Percentiles rank a stretch among this genome's conserved stretches.
phyloP scores from a whole-genome alignment of 2,888 invertebrate genomes.

The Erebia palarica region DNA sequence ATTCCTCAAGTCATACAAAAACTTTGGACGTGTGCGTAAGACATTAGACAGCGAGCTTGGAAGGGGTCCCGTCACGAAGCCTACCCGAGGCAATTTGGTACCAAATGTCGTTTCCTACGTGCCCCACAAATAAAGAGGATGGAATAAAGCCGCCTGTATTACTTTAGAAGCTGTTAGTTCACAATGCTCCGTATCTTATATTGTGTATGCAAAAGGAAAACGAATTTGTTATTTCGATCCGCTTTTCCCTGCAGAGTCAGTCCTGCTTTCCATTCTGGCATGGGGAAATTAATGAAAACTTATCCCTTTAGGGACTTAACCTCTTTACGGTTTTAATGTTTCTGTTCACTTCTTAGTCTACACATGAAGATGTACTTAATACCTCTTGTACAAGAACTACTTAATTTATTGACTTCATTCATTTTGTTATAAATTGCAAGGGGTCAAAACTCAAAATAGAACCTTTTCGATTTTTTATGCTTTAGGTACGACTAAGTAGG shows the following conservation, averaged over 20 bases:
- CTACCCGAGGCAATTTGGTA: constrained; percentile 78
- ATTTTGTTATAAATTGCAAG: too few relatives aligned
- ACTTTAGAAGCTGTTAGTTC: constrained; percentile 63
- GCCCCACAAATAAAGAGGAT: constrained; percentile 78
- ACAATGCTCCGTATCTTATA: constrained; percentile 41
- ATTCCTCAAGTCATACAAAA: constrained; percentile 51
- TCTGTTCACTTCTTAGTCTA: too few relatives aligned
- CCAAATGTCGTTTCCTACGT: constrained; percentile 80
- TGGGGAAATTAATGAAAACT: not conserved
- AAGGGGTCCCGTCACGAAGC: constrained; percentile 71
- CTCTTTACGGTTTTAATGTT: too few relatives aligned
- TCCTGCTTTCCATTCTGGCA: constrained; percentile 11
- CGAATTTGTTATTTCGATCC: constrained; percentile 36
- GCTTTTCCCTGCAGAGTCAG: constrained; percentile 29
- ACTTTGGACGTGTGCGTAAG: constrained; percentile 68
- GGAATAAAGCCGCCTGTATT: constrained; percentile 69
- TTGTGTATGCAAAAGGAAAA: constrained; percentile 40
- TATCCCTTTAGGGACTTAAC: not conserved
- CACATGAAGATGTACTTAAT: too few relatives aligned
- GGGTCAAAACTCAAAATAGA: too few relatives aligned
- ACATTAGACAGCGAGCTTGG: constrained; percentile 69
- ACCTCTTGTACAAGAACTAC: too few relatives aligned
- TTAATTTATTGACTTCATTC: too few relatives aligned
- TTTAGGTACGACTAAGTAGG: too few relatives aligned
- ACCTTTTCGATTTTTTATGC: too few relatives aligned